Evolutionary conservation across 2,888 invertebrate species (phyloP), one percentile per base, ranked within the genome.

Genomic region (Drosophila gaucha): DNA sequence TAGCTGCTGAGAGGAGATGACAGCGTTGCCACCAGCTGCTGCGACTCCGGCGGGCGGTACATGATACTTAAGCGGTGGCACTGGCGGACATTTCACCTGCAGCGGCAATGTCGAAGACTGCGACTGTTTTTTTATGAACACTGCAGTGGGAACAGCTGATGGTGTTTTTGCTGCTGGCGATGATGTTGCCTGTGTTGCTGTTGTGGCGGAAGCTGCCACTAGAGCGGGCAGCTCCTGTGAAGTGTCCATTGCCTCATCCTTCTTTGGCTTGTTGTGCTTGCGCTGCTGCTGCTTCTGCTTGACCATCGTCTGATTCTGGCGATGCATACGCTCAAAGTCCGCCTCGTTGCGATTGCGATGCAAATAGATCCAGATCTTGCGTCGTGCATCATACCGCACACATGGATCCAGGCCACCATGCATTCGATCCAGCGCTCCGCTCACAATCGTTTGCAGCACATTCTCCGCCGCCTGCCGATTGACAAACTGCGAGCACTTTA

Each of bases 341-440:
- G 92, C 92, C 79, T 94, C 93, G 0, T 91, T 92, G 44, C 94
- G 91, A 89, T 95, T 94, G 58, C 97, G 94, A 91, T 98, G 98
- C 56, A 98, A 92, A 91, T 98, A 98, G n/a, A 98, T 96, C 99
- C 99, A 99, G 28, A 97, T 94, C 85, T 98, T 98, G 4, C 97
- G 94, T 82, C 96, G 95, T 1, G 96, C 95, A 90, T 98, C 98
- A 89, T 98, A 98, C 84, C 97, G 96, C 1, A 98, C 98, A 84
- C 98, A 97, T 0, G 98, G 98, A 92, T 98, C 98, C 0, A 93
- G 91, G 75, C 98, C 96, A 9, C 96, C 96, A 84, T 98, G 96
- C 90, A 99, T 94, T 16, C 98, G 93, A 89, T 99, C 98, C 44
- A 99, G 91, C 0, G 98, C 97, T 0, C 97, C 96, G 65, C 97